A percentile compares a stretch with the other conserved stretches of the same genome.
These are phyloP conservation scores for Drosophila paramelanica DNA, from an alignment of 2,888 invertebrate genomes.

Conservation along the genomic window DNA sequence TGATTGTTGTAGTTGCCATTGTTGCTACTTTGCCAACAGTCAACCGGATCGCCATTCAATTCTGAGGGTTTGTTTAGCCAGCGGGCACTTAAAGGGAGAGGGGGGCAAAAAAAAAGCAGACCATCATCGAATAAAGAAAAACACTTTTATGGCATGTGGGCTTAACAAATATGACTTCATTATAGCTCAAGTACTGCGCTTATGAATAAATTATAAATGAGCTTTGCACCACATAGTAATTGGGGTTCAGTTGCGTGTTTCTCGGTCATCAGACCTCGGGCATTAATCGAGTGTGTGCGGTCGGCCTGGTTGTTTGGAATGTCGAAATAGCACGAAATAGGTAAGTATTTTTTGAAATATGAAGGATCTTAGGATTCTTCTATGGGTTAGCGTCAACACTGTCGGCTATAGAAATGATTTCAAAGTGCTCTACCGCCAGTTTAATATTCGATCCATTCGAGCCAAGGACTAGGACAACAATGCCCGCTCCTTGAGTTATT, in stretches of 20 bases:
- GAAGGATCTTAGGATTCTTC: constrained; percentile 27
- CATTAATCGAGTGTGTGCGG: constrained; percentile 48
- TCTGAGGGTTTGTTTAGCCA: constrained; percentile 38
- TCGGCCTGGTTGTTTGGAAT: constrained; percentile 26
- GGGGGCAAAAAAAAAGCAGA: not conserved
- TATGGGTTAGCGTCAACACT: constrained; percentile 17
- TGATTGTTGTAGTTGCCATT: constrained; percentile 80
- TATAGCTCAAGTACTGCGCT: constrained; percentile 49
- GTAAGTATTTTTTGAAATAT: constrained; percentile 24
- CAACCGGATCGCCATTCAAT: constrained; percentile 1
- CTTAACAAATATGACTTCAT: constrained; percentile 79
- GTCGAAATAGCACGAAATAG: constrained; percentile 18
- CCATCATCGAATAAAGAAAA: constrained; percentile 22
- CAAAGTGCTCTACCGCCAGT: constrained; percentile 63
- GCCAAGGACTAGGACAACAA: constrained; percentile 41
- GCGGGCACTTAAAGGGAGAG: constrained; percentile 6
- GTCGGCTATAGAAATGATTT: constrained; percentile 52
- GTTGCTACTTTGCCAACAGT: constrained; percentile 67
- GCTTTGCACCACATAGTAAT: constrained; percentile 56
- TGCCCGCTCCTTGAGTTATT: constrained; percentile 47
- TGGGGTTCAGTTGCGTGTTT: constrained; percentile 62
- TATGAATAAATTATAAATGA: constrained; percentile 72
- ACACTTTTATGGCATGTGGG: constrained; percentile 48
- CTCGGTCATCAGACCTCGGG: constrained; percentile 60
- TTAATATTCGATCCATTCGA: constrained; percentile 19